Evolutionary conservation across 2,113 vertebrate species (phyloP).

Genomic region (Triplophysa siluroides): DNA sequence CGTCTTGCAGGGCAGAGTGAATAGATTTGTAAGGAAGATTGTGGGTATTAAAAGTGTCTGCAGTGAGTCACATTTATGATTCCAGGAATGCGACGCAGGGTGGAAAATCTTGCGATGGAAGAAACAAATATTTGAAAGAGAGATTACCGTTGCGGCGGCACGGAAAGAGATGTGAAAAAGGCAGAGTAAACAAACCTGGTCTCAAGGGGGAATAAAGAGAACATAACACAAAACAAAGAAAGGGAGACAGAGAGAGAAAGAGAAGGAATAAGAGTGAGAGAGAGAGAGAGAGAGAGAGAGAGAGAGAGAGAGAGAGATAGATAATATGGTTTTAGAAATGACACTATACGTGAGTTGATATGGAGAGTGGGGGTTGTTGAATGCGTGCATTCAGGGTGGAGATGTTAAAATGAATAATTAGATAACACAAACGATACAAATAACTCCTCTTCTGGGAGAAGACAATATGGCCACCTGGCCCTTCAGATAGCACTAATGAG

Average conservation of each 20-base stretch:
- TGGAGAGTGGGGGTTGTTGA: conserved; percentile 28
- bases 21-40: conserved; percentile 68
- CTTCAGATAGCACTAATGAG: conserved; percentile 45
- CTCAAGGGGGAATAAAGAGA: conserved; percentile 64
- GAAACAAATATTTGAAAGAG: conserved; percentile 79
- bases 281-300: conserved; percentile 4
- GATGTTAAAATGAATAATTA: conserved; percentile 46
- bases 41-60: conserved; percentile 63
- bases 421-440: conserved; percentile 37
- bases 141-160: conserved; percentile 72
- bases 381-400: conserved; percentile 23
- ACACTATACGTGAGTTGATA: conserved; percentile 50
- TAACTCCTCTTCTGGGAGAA: conserved; percentile 33
- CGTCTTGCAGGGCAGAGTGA: not conserved
- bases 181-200: conserved; percentile 73
- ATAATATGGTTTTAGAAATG: conserved; percentile 17
- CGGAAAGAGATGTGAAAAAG: conserved; percentile 68
- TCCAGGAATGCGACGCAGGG: conserved; percentile 55
- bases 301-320: conserved; percentile 2
- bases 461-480: conserved; percentile 47
- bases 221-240: conserved; percentile 50
- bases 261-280: not conserved
- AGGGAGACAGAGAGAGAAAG: not conserved
- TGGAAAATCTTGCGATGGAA: conserved; percentile 63
- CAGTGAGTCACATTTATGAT: conserved; percentile 63